phyloP scores from a whole-genome alignment of 2,797 vertebrate species.

The Spea hammondii region DNA sequence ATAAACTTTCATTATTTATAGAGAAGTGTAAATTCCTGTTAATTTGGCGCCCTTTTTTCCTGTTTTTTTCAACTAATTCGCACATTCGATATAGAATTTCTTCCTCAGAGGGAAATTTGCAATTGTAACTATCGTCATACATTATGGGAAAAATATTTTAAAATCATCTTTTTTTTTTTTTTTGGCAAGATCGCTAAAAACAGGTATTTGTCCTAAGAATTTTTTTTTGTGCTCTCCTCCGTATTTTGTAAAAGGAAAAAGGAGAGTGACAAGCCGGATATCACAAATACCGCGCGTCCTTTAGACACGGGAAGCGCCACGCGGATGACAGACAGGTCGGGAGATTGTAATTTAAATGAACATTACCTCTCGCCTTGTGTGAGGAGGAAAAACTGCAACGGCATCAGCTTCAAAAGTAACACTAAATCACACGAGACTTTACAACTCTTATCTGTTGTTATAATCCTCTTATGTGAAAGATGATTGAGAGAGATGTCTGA shows the following conservation, averaged over 20 bases:
- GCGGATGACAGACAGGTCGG: conserved; percentile 15
- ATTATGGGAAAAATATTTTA: no score
- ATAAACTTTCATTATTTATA: no score
- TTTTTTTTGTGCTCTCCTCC: background rate
- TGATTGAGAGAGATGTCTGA: conserved; percentile 13
- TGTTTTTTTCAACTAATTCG: no score
- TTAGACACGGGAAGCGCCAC: background rate
- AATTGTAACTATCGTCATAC: no score
- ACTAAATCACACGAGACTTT: conserved; percentile 22
- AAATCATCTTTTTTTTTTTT: background rate
- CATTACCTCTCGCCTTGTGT: conserved; percentile 25
- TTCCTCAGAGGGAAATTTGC: no score
- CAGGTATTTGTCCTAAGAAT: background rate
- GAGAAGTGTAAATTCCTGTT: no score
- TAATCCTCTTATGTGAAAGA: conserved; percentile 28
- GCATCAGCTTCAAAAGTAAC: conserved; percentile 14
- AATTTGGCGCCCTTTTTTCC: no score
- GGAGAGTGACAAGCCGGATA: conserved; percentile 9
- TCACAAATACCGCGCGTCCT: background rate
- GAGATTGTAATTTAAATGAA: conserved; percentile 43
- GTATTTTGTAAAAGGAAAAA: conserved; percentile 1
- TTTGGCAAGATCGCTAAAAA: background rate
- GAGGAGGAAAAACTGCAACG: conserved; percentile 25
- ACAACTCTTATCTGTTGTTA: conserved; percentile 38
- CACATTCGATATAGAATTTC: no score